These are phyloP conservation scores for Drosophila pseudoananassae DNA, from an alignment of 1,140 invertebrate genomes.

Conservation along the genomic window DNA sequence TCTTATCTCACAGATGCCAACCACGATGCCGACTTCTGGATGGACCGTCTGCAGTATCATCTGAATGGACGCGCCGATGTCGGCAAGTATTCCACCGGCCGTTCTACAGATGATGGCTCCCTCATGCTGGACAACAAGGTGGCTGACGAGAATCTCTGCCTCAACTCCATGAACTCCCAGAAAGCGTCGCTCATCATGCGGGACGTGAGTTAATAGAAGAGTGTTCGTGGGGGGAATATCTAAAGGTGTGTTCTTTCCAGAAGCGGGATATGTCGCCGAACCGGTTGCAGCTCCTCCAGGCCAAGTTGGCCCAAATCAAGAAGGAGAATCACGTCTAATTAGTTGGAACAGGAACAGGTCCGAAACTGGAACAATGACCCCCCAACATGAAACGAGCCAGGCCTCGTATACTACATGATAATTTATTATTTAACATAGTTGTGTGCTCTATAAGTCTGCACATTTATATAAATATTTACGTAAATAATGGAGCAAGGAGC, in stretches of 20 bases:
- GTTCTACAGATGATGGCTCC: conserved; percentile 55
- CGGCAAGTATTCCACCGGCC: conserved; percentile 50
- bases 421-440: conserved; percentile 76
- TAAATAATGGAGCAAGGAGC: conserved; percentile 44
- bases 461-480: conserved; percentile 58
- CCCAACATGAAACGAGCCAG: conserved; percentile 10
- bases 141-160: conserved; percentile 79
- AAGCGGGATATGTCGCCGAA: conserved; percentile 81
- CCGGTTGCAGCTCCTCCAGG: conserved; percentile 79
- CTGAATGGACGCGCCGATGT: conserved; percentile 47
- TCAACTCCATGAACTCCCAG: conserved; percentile 77
- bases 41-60: conserved; percentile 73
- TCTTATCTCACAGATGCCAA: conserved; percentile 81
- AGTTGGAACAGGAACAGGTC: conserved; percentile 17
- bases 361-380: too few relatives aligned
- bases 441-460: conserved; percentile 59
- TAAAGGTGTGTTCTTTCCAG: conserved; percentile 35
- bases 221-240: not conserved
- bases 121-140: conserved; percentile 79
- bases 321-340: conserved; percentile 78
- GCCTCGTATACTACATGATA: conserved; percentile 47
- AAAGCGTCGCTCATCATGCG: conserved; percentile 74
- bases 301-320: conserved; percentile 80
- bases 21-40: conserved; percentile 81
- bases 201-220: conserved; percentile 51